Evolutionary conservation across 1,140 invertebrate species (phyloP).

Genomic region (Habropoda laboriosa): DNA sequence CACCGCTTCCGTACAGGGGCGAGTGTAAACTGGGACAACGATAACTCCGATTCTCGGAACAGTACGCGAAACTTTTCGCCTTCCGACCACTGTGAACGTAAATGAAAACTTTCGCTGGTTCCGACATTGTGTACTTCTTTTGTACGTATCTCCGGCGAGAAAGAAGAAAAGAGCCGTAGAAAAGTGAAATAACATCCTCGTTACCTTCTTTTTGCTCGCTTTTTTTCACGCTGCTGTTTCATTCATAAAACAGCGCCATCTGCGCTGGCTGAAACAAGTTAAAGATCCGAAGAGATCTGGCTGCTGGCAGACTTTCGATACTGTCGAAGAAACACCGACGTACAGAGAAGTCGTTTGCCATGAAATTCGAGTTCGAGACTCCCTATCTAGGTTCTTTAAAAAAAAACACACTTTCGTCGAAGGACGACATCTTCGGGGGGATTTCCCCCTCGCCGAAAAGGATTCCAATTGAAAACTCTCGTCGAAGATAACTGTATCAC

Average conservation of each 20-base stretch:
- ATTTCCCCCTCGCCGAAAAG: neutral
- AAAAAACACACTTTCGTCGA: neutral
- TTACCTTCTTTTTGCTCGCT: neutral
- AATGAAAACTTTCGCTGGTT: neutral
- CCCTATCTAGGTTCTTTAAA: neutral
- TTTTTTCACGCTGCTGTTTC: neutral
- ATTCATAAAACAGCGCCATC: neutral
- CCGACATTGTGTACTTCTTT: neutral
- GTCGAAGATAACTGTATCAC: neutral
- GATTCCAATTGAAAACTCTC: too few relatives aligned
- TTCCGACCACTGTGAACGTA: neutral
- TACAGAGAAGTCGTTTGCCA: too few relatives aligned
- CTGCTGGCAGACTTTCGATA: neutral
- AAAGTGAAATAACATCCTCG: too few relatives aligned
- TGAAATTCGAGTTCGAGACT: neutral
- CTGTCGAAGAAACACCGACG: neutral
- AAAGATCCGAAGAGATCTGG: neutral
- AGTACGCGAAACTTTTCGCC: neutral
- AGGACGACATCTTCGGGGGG: neutral
- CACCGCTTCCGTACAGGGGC: neutral
- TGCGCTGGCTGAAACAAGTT: neutral
- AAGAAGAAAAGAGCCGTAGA: neutral
- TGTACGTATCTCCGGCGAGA: neutral
- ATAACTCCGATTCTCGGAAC: slow-evolving; percentile 35
- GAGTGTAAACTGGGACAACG: slow-evolving; percentile 21